Base-by-base conservation (phyloP, 1,140 invertebrate genomes). In the Saxidomus purpurata region DNA sequence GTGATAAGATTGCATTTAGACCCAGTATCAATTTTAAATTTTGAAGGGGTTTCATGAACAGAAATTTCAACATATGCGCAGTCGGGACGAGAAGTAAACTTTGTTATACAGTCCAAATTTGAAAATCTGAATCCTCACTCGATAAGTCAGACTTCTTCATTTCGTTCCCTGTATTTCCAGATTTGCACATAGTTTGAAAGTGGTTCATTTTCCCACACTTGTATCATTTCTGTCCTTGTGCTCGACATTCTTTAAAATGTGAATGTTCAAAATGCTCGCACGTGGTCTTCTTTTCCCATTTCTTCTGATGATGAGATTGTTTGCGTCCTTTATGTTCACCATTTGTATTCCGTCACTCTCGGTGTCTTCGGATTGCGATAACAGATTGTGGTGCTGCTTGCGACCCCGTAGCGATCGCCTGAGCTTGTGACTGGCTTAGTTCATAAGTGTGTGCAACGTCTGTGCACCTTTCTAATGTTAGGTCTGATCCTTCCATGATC, bases 151-250 rank as follows among this genome's bases (percentile, higher is more conserved):
- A 52, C 11, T 55, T n/a, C n/a, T 59, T 55, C 15, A 55, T 43
- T 47, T 59, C 43, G 9, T 80, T 59, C 3, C 11, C 38, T 8
- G 77, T 43, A 13, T 59, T 80, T n/a, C n/a, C 11, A 34, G 47
- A 47, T 43, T 59, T 80, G 28, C 77, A 80, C 49, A 43, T 55
- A 25, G 8, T 52, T 11, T 25, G 31, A 38, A 80, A 52, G 34
- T 80, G 77, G 31, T 80, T 80, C 17, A n/a, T n/a, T n/a, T n/a
- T n/a, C n/a, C n/a, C n/a, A 55, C 77, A 80, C 36, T 80, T 80
- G 15, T 9, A 6, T 28, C 77, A 80, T 28, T 3, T 34, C 25
- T 80, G 25, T 15, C 77, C 77, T 11, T 25, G 0, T n/a, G 80
- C 80, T 67, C 17, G 61, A 28, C 80, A 83, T 22, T 8, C 28